A percentile compares a stretch with the other conserved stretches of the same genome.
These are phyloP conservation scores for Acipenser oxyrinchus DNA, from an alignment of 2,797 vertebrate species.

Conservation along the genomic window DNA sequence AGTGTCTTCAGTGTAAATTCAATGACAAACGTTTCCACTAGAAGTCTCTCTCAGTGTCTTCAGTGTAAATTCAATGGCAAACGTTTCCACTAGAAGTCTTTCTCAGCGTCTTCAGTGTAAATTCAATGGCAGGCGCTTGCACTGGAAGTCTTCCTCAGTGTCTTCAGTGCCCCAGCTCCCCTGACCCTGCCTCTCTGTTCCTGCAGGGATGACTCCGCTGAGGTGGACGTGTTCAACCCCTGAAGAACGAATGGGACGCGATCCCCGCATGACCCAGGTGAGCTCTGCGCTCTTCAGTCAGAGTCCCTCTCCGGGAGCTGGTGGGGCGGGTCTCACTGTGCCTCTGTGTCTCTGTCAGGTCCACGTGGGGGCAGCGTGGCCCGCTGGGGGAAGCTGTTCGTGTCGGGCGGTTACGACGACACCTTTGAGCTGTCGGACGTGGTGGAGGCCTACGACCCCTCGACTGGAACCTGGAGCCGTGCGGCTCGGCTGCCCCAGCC, in stretches of 20 bases:
- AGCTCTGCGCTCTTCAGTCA: conserved; percentile 17
- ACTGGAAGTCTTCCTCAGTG: neutral
- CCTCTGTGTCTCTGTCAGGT: conserved; percentile 54
- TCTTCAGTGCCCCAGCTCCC: neutral
- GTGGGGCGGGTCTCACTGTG: neutral
- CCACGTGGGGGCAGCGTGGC: conserved; percentile 88
- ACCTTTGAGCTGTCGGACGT: conserved; percentile 91
- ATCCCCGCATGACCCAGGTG: conserved; percentile 94
- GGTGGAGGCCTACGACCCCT: conserved; percentile 81
- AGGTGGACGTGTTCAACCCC: conserved; percentile 87
- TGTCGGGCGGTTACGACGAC: conserved; percentile 91
- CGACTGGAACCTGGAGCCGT: conserved; percentile 58
- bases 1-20: too few relatives aligned
- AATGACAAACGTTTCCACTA: too few relatives aligned
- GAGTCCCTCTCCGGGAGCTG: neutral
- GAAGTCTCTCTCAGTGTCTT: neutral
- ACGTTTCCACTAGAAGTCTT: too few relatives aligned
- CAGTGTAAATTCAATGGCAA: neutral
- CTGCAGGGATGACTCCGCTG: conserved; percentile 83
- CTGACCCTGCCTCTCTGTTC: neutral
- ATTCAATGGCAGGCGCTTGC: too few relatives aligned
- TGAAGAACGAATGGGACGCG: conserved; percentile 88
- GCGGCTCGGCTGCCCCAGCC: conserved; percentile 84
- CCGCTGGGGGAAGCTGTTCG: conserved; percentile 82
- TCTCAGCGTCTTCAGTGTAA: too few relatives aligned